Conservation (phyloP, 2,888 invertebrate species). For the Melikaiella ostensackeni region DNA sequence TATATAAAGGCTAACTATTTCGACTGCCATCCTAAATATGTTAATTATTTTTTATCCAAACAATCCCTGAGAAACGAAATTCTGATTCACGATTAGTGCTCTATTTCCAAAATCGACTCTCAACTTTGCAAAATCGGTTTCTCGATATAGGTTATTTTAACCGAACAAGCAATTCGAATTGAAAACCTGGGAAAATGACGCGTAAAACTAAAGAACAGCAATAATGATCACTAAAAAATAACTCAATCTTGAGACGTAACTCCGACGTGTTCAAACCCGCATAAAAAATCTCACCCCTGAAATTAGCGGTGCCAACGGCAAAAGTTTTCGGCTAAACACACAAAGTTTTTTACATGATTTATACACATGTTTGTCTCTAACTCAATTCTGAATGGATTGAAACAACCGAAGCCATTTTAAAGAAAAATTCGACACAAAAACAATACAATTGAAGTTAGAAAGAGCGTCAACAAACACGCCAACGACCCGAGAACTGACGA, state of each 20-base stretch:
- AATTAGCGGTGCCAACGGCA: not conserved
- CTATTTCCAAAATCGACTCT: not conserved
- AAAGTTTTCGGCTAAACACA: not conserved
- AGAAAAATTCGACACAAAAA: not conserved
- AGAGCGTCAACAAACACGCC: not conserved
- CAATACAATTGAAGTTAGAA: not conserved
- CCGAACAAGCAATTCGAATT: not conserved
- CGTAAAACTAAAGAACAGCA: not conserved
- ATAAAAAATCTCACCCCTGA: not conserved
- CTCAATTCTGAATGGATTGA: not conserved
- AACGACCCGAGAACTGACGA: not conserved
- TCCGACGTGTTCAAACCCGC: not conserved
- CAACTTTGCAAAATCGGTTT: not conserved
- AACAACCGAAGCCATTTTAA: not conserved
- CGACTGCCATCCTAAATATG: not conserved
- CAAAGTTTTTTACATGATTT: not conserved
- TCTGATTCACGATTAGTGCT: not conserved
- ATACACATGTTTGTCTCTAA: too few relatives aligned
- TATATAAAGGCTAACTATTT: not conserved
- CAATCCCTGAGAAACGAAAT: not conserved
- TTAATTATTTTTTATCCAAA: not conserved
- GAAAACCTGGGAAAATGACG: not conserved
- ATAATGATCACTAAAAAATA: not conserved
- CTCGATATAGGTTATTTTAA: not conserved
- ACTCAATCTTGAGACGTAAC: not conserved